Evolutionary conservation across 2,888 invertebrate species (phyloP), one percentile per base, ranked within the genome.

Genomic region (Patella pellucida): DNA sequence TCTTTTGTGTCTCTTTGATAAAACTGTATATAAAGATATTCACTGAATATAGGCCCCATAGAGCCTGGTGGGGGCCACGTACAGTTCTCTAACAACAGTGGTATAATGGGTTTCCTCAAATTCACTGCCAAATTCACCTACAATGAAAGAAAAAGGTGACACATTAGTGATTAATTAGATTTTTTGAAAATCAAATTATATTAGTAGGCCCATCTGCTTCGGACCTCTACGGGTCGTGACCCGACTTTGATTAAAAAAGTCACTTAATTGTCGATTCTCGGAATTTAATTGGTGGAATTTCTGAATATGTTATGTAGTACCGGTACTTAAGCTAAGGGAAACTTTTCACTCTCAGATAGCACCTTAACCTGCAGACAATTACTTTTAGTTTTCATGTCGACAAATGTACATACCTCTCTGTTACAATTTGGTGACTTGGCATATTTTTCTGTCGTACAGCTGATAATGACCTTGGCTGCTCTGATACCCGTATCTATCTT

Each of bases 391-490:
- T 41, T 41, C 9, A 41, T 41, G 41, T 41, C 41, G 41, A 41
- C 7, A 41, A 41, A 41, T 41, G 41, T 7, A 71, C 79, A 73
- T 70, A 88, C 90, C 86, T 90, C 90, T 82, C 89, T 85, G 78
- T 88, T 89, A 77, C 90, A 90, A 82, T 89, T 90, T 5, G 88
- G 87, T 19, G 90, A 90, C 80, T 87, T 82, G 23, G 89, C 86
- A 80, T 89, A 90, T 78, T 89, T 88, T 68, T 85, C 84, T 14
- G 88, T 84, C 16, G 89, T 85, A 81, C 86, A 87, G 69, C 86
- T 85, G 31, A 89, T 81, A 27, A 88, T 82, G 23, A 89, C 83
- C 79, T 88, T 89, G 11, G 89, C 88, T 15, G 79, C 84, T 62
- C 89, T 74, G 62, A 90, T 87, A 7, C 90, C 90, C 16, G 78